phyloP scores from a whole-genome alignment of 2,888 invertebrate genomes.

The Acleris holmiana region DNA sequence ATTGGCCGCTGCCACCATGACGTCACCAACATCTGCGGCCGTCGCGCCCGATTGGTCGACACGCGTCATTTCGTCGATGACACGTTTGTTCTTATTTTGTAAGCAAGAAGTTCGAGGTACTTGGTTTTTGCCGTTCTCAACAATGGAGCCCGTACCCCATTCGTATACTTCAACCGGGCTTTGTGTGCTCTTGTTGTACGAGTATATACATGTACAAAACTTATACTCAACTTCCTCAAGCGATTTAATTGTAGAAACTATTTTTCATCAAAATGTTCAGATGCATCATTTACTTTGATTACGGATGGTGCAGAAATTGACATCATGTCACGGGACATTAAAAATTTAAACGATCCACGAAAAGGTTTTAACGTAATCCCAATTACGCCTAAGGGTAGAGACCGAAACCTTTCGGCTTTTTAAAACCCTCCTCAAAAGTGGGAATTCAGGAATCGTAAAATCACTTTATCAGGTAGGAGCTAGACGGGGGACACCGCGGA shows the following conservation, averaged over 20 bases:
- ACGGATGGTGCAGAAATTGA: slow-evolving; percentile 37
- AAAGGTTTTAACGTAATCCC: slow-evolving; percentile 66
- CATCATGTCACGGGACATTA: slow-evolving; percentile 49
- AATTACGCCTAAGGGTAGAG: slow-evolving; percentile 60
- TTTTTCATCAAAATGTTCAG: slow-evolving; percentile 43
- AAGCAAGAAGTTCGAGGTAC: slow-evolving; percentile 75
- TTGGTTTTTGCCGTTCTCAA: slow-evolving; percentile 69
- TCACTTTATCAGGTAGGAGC: slow-evolving; percentile 79
- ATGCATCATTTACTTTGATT: slow-evolving; percentile 28
- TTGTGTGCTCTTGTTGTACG: slow-evolving; percentile 57
- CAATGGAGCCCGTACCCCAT: slow-evolving; percentile 58
- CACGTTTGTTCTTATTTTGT: slow-evolving; percentile 83
- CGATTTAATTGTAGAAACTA: neutral
- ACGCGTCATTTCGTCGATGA: slow-evolving; percentile 84
- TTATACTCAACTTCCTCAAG: no score
- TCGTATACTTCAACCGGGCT: slow-evolving; percentile 56
- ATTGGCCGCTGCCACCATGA: slow-evolving; percentile 76
- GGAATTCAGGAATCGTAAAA: slow-evolving; percentile 79
- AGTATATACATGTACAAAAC: slow-evolving; percentile 40
- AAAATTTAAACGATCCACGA: slow-evolving; percentile 59
- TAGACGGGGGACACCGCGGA: slow-evolving; percentile 66
- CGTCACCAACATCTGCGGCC: slow-evolving; percentile 82
- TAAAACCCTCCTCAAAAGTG: slow-evolving; percentile 79
- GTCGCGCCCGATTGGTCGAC: slow-evolving; percentile 83
- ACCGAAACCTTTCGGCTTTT: slow-evolving; percentile 69